Evolutionary conservation across 1,140 invertebrate genomes (phyloP), one percentile per base, ranked within the genome.

Genomic region (Drosophila santomea): DNA sequence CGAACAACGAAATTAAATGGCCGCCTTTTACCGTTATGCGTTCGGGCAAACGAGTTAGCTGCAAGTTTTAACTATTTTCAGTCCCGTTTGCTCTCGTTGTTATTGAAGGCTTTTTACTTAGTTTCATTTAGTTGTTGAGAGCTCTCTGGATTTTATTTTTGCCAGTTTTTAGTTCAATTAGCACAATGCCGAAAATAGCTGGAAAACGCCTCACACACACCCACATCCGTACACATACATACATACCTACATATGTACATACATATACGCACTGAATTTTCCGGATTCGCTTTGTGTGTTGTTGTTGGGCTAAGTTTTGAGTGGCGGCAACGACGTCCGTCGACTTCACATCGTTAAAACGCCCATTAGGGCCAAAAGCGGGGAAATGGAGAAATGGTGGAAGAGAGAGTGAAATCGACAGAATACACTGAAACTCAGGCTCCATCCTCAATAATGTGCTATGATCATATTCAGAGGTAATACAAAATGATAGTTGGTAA

Each of bases 341-440:
- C 67, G 74, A 77, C 74, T 86, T 76, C 62, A 81, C 81, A 81
- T 86, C 74, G 82, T 86, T 86, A 86, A 86, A 86, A 74, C 82
- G 69, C 51, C 82, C 82, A 81, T 85, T 71, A 69, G 60, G 45
- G 63, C 60, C 63, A 55, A 69, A 69, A 68, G 66, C 51, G 25
- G 56, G 32, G 36, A 35, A 71, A 41, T 47, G 43, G 63, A 57
- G 20, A 43, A 47, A 35, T 35, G 14, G 2, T 25, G 25, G 23
- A 36, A 54, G 25, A 41, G 28, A 47, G 51, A 47, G 67, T 45
- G 35, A 38, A 55, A 48, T 45, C 67, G 35, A 17, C 10, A 8
- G 28, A 58, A 15, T 57, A 71, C 67, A 35, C 36, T 57, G 20
- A 15, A 12, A n/a, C 36, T 32, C 8, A 32, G 7, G 0, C 8